Percentiles rank a stretch among this genome's conserved stretches.
Evolutionary conservation across 2,888 invertebrate genomes (phyloP).

Genomic region (Isotomurus palustris): DNA sequence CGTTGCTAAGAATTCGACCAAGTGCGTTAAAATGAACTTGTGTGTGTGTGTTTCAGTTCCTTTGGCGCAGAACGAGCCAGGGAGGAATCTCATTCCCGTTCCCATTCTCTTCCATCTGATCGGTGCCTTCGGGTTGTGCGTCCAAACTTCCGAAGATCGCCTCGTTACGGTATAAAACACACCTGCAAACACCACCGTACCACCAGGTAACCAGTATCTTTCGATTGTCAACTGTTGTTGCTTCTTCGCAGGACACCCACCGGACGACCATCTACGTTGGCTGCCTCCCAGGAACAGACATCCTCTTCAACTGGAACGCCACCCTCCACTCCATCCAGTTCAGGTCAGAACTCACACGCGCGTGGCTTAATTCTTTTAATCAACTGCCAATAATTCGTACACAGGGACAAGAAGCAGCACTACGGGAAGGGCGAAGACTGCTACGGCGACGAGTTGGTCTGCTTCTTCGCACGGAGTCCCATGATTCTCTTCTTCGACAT

Average conservation of each 20-base stretch:
- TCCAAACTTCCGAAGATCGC: not conserved
- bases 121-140: conserved; percentile 33
- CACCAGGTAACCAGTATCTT: too few species aligned
- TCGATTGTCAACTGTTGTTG: not conserved
- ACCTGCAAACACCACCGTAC: too few species aligned
- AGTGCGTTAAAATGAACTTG: too few species aligned
- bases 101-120: conserved; percentile 31
- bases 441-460: conserved; percentile 19
- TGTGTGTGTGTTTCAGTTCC: conserved; percentile 6
- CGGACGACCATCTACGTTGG: conserved; percentile 8
- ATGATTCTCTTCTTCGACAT: conserved; percentile 28
- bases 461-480: conserved; percentile 29
- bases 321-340: conserved; percentile 32
- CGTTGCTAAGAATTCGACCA: too few species aligned
- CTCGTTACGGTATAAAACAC: conserved; percentile 25
- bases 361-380: not conserved
- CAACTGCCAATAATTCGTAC: not conserved
- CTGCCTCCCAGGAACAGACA: conserved; percentile 19
- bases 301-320: conserved; percentile 37
- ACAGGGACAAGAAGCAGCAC: not conserved
- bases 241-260: not conserved
- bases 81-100: conserved; percentile 14
- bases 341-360: conserved; percentile 10
- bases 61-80: conserved; percentile 18
- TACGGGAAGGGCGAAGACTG: conserved; percentile 24